Conservation (phyloP, 2,113 vertebrate species). For the Phalacrocorax pelagicus region DNA sequence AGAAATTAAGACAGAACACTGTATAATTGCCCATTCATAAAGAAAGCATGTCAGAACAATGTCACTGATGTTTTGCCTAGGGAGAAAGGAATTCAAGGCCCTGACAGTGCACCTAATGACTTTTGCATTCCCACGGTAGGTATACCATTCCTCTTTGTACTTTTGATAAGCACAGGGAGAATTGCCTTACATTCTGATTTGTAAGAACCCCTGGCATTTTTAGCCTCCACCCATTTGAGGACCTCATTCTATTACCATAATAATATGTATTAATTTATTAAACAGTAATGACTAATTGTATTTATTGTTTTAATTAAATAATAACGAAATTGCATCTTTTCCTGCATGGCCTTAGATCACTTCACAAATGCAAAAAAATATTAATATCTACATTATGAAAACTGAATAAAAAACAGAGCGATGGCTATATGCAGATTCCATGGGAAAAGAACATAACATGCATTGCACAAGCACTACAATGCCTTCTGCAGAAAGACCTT, state of each 20-base stretch:
- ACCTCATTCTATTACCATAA: neutral
- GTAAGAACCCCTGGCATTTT: neutral
- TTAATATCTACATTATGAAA: neutral
- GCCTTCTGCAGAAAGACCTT: neutral
- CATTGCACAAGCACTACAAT: neutral
- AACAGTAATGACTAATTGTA: neutral
- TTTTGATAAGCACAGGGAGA: neutral
- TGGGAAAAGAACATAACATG: neutral
- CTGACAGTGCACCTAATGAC: constrained; percentile 13
- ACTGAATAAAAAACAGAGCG: neutral
- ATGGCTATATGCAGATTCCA: neutral
- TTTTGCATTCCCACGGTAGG: neutral
- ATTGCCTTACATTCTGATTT: neutral
- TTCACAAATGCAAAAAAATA: neutral
- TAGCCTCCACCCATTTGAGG: neutral
- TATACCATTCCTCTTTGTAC: neutral
- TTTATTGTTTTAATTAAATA: neutral
- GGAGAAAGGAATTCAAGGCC: neutral
- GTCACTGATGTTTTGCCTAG: constrained; percentile 22
- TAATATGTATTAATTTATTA: neutral
- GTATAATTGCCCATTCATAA: constrained; percentile 45
- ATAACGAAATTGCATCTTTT: neutral
- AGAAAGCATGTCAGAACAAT: constrained; percentile 34
- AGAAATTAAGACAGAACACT: constrained; percentile 48
- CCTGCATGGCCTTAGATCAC: neutral